A percentile compares a stretch with the other conserved stretches of the same genome.
Evolutionary conservation across 2,797 vertebrate genomes (phyloP).

Genomic region (Bradypodion ventrale): DNA sequence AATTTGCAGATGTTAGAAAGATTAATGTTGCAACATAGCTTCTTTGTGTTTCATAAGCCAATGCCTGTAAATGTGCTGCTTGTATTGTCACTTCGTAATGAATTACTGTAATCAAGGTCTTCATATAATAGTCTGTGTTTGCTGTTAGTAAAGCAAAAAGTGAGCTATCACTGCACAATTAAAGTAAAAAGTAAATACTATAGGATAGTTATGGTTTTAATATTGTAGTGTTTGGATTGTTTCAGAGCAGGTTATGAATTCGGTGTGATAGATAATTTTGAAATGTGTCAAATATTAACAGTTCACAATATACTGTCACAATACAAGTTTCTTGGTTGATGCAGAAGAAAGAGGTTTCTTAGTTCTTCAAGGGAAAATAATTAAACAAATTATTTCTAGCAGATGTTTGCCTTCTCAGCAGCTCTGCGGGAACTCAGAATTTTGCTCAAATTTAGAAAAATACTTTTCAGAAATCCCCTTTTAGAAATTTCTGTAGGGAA

Average conservation of each 20-base stretch:
- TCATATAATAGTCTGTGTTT: background rate
- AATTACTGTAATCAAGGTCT: constrained; percentile 39
- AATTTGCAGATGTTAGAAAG: constrained; percentile 49
- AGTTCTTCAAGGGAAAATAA: background rate
- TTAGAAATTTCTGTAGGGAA: too few relatives aligned
- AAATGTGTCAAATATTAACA: background rate
- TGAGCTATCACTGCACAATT: background rate
- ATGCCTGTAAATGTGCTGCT: constrained; percentile 23
- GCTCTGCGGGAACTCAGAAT: too few relatives aligned
- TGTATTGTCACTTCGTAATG: constrained; percentile 48
- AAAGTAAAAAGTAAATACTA: background rate
- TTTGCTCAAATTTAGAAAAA: too few relatives aligned
- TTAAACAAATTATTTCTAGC: too few relatives aligned
- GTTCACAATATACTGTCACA: background rate
- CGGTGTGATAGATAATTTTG: background rate
- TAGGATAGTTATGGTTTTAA: constrained; percentile 1
- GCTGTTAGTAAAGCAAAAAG: background rate
- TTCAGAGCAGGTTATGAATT: background rate
- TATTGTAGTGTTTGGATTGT: background rate
- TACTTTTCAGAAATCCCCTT: too few relatives aligned
- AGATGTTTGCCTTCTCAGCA: too few relatives aligned
- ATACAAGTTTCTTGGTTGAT: background rate
- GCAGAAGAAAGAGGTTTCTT: background rate
- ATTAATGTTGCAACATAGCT: constrained; percentile 4
- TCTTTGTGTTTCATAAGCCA: constrained; percentile 42